Evolutionary conservation across 2,113 vertebrate species (phyloP).

Genomic region (Piprites chloris): DNA sequence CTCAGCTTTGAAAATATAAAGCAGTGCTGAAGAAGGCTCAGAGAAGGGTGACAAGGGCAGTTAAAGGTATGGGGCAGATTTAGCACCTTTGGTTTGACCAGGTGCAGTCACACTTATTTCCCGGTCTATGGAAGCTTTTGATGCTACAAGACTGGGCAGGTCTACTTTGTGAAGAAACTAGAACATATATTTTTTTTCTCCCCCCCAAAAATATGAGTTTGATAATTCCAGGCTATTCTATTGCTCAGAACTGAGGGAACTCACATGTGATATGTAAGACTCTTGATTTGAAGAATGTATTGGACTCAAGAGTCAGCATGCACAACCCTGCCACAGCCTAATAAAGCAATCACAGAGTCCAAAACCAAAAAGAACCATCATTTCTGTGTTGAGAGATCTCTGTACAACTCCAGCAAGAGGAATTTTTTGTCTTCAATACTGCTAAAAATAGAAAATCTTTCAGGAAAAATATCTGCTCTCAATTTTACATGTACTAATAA

Average conservation of each 20-base stretch:
- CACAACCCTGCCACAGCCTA: not conserved
- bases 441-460: not conserved
- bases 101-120: not conserved
- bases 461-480: not conserved
- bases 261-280: not conserved
- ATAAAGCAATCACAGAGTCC: not conserved
- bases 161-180: not conserved
- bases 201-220: not conserved
- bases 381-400: not conserved
- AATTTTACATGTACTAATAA: not conserved
- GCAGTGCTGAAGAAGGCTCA: not conserved
- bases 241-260: not conserved
- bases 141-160: not conserved
- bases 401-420: not conserved
- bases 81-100: not conserved
- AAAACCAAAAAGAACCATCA: not conserved
- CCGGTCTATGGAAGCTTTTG: not conserved
- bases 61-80: not conserved
- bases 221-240: not conserved
- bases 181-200: not conserved
- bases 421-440: not conserved
- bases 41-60: not conserved
- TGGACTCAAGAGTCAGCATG: not conserved
- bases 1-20: not conserved
- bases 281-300: not conserved